These are phyloP conservation scores for Onchidella celtica DNA, from an alignment of 2,888 invertebrate genomes.

Conservation along the genomic window DNA sequence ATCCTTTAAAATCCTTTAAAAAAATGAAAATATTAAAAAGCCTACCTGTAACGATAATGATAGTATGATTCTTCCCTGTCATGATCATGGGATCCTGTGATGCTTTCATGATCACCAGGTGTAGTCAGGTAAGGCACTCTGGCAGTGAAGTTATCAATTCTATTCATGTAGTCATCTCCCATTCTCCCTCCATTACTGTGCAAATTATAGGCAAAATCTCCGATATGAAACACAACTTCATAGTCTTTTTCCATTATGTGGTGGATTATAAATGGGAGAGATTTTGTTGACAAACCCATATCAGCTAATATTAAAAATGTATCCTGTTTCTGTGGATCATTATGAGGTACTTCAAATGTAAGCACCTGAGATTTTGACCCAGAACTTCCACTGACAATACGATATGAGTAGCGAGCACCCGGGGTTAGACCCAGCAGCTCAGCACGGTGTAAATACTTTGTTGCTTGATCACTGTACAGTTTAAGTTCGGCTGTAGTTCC, in stretches of 20 bases:
- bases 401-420: constrained; percentile 65
- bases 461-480: constrained; percentile 61
- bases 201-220: constrained; percentile 77
- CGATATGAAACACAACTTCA: constrained; percentile 72
- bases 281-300: constrained; percentile 67
- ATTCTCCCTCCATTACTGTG: constrained; percentile 68
- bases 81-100: too few species aligned
- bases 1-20: too few species aligned
- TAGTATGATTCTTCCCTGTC: too few species aligned
- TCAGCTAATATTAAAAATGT: constrained; percentile 76
- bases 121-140: constrained; percentile 75
- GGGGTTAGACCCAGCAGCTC: constrained; percentile 59
- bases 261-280: constrained; percentile 65
- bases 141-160: constrained; percentile 72
- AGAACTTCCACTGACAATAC: constrained; percentile 57
- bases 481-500: constrained; percentile 59
- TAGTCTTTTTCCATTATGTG: constrained; percentile 66
- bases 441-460: constrained; percentile 66
- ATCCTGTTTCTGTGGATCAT: constrained; percentile 63
- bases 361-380: constrained; percentile 66
- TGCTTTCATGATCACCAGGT: constrained; percentile 73
- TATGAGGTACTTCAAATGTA: constrained; percentile 71
- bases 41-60: constrained; percentile 69
- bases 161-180: constrained; percentile 74
- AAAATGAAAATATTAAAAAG: too few species aligned